Base-by-base conservation (phyloP, 1,140 invertebrate genomes). In the Pseudomyrmex concolor region DNA sequence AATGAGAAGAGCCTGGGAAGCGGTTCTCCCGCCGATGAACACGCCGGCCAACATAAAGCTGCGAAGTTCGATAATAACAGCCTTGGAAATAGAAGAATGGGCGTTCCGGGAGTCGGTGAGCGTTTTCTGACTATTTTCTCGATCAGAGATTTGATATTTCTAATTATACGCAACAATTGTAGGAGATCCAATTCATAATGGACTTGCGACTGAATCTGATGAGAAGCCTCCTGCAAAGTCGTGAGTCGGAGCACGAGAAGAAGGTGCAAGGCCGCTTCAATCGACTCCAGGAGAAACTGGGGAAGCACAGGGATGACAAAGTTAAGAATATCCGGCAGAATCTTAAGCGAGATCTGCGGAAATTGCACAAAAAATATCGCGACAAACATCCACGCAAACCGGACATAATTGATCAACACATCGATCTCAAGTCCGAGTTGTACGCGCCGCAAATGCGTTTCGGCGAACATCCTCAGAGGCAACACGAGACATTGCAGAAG, bases 11-110 rank as follows among this genome's bases (percentile, higher is more conserved):
- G 94, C 94, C 45, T 96, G 95, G 95, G 95, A 96, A 89, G 90
- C 94, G 19, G 89, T 93, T 59, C 90, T 96, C 43, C 95, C 95
- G 19, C 94, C 95, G 2, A 89, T 95, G 68, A 94, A 94, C 89
- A 94, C 95, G 43, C 73, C 91, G 2, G 89, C 91, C 34, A 95
- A 95, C 84, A 93, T 96, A 15, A 94, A 95, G 87, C 94, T 94
- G 68, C 91, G 95, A 60, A 91, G 93, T 34, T 93, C 93, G 77
- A 95, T 96, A 84, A 95, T 96, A 91, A 95, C 95, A 67, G 95
- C 95, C 17, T 94, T 97, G 83, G 96, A 97, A 90, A 91, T 94
- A 54, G 95, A 96, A 45, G 95, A 97, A 91, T 97, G 96, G 96
- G 93, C 94, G 2, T 95, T 95, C 67, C 92, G 96, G 84, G 96